phyloP scores from a whole-genome alignment of 2,797 vertebrate genomes.

The Brotogeris chrysoptera region DNA sequence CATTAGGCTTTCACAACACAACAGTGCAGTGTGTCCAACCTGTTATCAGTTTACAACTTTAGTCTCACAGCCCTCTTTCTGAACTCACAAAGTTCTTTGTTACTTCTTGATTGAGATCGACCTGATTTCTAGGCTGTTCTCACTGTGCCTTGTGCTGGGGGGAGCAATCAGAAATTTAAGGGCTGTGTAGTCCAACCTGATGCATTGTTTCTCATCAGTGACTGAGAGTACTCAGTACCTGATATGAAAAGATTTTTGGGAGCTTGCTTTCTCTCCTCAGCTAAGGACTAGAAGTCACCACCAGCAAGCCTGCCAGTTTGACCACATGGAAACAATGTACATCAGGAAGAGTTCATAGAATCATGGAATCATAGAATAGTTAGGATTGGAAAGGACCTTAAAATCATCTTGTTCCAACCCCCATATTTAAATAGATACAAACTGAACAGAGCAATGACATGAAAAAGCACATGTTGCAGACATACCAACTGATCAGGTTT shows the following conservation, averaged over 20 bases:
- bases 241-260: neutral
- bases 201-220: neutral
- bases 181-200: neutral
- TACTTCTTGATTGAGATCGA: neutral
- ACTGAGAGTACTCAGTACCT: neutral
- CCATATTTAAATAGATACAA: neutral
- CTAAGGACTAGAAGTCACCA: neutral
- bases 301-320: neutral
- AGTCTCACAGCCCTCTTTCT: constrained; percentile 11
- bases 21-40: neutral
- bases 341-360: neutral
- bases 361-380: neutral
- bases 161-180: neutral
- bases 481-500: neutral
- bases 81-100: constrained; percentile 44
- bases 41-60: constrained; percentile 54
- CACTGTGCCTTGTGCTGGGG: fast-evolving
- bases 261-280: neutral
- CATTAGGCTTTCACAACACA: constrained; percentile 29
- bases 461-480: neutral
- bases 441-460: neutral
- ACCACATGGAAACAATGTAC: neutral
- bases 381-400: neutral
- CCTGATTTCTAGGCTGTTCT: neutral
- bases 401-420: neutral